Evolutionary conservation across 2,113 vertebrate species (phyloP).

Genomic region (Lagopus leucura): DNA sequence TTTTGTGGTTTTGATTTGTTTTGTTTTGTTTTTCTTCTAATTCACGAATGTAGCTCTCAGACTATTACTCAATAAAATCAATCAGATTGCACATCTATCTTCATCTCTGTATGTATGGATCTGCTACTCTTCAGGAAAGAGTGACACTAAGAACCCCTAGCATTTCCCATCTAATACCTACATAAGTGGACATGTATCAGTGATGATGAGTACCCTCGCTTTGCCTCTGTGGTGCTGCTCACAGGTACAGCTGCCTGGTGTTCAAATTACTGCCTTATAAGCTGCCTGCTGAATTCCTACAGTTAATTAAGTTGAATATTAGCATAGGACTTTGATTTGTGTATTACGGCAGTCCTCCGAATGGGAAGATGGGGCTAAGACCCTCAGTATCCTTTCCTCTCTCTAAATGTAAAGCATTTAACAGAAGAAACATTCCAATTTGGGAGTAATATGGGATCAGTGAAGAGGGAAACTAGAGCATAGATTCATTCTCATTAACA

Average conservation of each 20-base stretch:
- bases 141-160: neutral
- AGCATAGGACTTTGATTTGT: neutral
- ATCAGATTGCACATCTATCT: slow-evolving; percentile 60
- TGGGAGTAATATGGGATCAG: neutral
- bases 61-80: slow-evolving; percentile 79
- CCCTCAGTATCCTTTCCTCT: neutral
- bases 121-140: neutral
- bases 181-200: neutral
- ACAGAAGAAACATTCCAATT: neutral
- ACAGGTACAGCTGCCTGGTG: neutral
- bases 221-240: neutral
- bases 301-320: neutral
- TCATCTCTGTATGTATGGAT: slow-evolving; percentile 40
- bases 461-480: neutral
- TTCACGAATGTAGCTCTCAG: slow-evolving; percentile 74
- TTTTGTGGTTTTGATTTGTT: neutral
- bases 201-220: neutral
- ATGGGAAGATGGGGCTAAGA: neutral
- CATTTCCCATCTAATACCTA: neutral
- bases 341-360: neutral
- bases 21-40: slow-evolving; percentile 29
- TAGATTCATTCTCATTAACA: neutral
- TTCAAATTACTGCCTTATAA: slow-evolving; percentile 23
- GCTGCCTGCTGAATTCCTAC: neutral
- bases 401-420: neutral